These are phyloP conservation scores for Stenoptilia bipunctidactyla DNA, from an alignment of 2,888 invertebrate species.

Conservation along the genomic window DNA sequence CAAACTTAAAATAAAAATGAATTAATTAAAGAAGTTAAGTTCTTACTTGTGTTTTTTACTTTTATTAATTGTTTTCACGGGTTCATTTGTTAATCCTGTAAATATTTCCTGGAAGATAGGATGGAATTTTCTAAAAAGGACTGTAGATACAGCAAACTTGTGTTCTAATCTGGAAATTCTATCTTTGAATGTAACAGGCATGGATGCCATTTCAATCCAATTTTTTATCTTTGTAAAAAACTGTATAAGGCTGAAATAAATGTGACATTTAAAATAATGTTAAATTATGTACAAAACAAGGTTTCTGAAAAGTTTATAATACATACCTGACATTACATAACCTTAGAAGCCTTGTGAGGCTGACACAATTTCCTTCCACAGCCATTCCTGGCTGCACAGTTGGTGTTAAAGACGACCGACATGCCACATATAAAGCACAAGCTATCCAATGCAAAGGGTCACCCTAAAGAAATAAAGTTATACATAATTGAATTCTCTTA, in stretches of 20 bases:
- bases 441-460: constrained; percentile 93
- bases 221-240: constrained; percentile 95
- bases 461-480: constrained; percentile 77
- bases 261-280: neutral
- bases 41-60: constrained; percentile 55
- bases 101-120: constrained; percentile 92
- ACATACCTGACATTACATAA: constrained; percentile 88
- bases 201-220: constrained; percentile 95
- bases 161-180: constrained; percentile 88
- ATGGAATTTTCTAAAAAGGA: constrained; percentile 93
- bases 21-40: neutral
- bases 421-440: constrained; percentile 93
- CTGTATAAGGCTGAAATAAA: constrained; percentile 81
- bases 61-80: constrained; percentile 72
- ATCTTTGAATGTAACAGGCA: constrained; percentile 84
- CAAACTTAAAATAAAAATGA: too few species aligned
- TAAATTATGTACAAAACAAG: constrained; percentile 45
- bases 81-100: constrained; percentile 72
- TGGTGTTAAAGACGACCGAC: constrained; percentile 83
- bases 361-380: constrained; percentile 92
- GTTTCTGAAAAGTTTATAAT: too few species aligned
- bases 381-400: constrained; percentile 81
- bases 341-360: constrained; percentile 88
- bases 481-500: too few species aligned
- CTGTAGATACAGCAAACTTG: constrained; percentile 93